Evolutionary conservation across 2,113 vertebrate species (phyloP).

Genomic region (Aramus guarauna): DNA sequence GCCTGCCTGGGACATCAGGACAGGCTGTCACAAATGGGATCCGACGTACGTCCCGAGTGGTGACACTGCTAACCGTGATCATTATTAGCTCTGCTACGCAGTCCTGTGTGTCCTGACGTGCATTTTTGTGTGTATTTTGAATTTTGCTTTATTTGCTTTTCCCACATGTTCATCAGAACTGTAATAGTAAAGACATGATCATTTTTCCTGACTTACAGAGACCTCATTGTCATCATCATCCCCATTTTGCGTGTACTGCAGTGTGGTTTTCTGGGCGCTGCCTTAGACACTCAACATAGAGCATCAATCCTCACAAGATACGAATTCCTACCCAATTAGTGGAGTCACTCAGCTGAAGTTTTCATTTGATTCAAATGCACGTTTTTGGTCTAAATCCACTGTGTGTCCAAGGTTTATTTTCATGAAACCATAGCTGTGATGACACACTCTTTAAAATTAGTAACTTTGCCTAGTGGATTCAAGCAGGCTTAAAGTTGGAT

Average conservation of each 20-base stretch:
- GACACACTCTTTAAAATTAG: not conserved
- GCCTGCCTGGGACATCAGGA: not conserved
- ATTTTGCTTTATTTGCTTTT: not conserved
- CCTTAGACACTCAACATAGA: not conserved
- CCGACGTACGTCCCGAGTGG: rapidly evolving
- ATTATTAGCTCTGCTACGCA: not conserved
- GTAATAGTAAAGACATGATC: not conserved
- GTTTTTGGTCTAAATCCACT: not conserved
- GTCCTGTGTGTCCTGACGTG: not conserved
- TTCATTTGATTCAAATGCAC: not conserved
- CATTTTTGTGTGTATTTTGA: not conserved
- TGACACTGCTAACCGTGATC: not conserved
- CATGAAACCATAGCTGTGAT: not conserved
- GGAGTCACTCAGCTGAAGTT: not conserved
- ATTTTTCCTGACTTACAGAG: not conserved
- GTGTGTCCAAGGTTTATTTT: not conserved
- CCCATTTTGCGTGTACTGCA: not conserved
- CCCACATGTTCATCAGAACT: not conserved
- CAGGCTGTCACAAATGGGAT: not conserved
- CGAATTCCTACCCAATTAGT: not conserved
- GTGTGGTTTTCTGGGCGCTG: not conserved
- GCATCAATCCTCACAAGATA: not conserved
- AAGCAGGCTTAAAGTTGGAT: not conserved
- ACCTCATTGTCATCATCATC: not conserved
- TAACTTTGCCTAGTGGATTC: not conserved